phyloP scores from a whole-genome alignment of 1,140 invertebrate genomes.

The Reticulitermes speratus region DNA sequence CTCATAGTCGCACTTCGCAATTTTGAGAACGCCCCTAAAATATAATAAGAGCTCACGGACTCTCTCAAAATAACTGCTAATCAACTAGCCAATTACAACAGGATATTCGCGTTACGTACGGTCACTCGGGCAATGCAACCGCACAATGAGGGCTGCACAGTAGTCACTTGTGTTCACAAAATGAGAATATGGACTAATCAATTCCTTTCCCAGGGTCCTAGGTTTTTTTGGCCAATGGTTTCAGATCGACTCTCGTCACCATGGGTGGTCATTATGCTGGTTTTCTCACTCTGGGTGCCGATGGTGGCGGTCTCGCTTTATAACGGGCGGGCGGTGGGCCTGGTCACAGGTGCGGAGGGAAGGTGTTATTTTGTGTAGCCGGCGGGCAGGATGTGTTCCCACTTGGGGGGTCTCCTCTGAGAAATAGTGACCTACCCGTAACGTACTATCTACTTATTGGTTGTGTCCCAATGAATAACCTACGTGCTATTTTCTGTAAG shows the following conservation, averaged over 20 bases:
- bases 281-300: neutral
- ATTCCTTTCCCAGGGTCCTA: neutral
- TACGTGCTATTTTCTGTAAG: neutral
- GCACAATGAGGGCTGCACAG: neutral
- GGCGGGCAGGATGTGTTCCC: neutral
- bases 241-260: neutral
- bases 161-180: neutral
- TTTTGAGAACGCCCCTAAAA: no score
- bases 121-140: no score
- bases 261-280: neutral
- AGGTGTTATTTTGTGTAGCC: conserved; percentile 6
- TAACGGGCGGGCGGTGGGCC: neutral
- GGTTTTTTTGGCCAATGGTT: neutral
- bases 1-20: no score
- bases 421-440: conserved; percentile 13
- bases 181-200: neutral
- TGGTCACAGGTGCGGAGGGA: neutral
- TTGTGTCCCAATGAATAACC: neutral
- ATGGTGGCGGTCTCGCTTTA: neutral
- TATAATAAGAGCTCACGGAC: no score
- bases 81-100: no score
- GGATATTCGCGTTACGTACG: no score
- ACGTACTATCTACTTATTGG: conserved; percentile 16
- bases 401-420: conserved; percentile 5
- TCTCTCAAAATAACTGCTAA: no score